A percentile compares a stretch with the other conserved stretches of the same genome.
Conservation (phyloP, 2,888 invertebrate genomes). For the Drosophila mulleri region DNA sequence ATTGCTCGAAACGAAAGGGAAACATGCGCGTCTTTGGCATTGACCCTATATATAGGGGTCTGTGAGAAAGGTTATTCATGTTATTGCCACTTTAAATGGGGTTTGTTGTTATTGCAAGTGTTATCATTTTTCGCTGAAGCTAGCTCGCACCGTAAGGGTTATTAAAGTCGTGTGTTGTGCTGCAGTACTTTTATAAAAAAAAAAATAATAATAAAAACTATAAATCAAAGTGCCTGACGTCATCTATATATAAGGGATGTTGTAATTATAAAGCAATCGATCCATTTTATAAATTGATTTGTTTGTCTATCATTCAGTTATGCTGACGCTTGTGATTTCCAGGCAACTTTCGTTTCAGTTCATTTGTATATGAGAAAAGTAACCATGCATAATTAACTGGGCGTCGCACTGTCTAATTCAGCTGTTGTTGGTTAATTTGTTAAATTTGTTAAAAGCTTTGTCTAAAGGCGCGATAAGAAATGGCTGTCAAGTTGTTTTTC, state of each 20-base stretch:
- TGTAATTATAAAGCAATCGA: not conserved
- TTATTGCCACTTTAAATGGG: conserved; percentile 3
- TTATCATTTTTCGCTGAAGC: not conserved
- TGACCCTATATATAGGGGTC: conserved; percentile 1
- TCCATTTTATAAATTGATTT: not conserved
- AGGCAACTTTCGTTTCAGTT: too few species aligned
- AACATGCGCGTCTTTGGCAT: not conserved
- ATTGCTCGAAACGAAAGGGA: not conserved
- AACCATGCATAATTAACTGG: not conserved
- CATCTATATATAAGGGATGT: not conserved
- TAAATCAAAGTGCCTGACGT: not conserved
- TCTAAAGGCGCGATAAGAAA: conserved; percentile 14
- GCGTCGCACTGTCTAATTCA: conserved; percentile 20
- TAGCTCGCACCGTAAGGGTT: not conserved
- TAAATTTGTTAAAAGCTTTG: not conserved
- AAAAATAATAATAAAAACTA: too few species aligned
- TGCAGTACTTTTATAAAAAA: not conserved
- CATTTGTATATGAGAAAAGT: not conserved
- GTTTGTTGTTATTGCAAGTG: conserved; percentile 1
- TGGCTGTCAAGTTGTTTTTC: conserved; percentile 1
- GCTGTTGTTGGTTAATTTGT: conserved; percentile 9
- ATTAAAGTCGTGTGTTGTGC: not conserved
- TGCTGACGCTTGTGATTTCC: not conserved
- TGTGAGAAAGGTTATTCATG: conserved; percentile 1
- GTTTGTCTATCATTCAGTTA: not conserved